These are phyloP conservation scores for Pinctada fucata DNA, from an alignment of 2,888 invertebrate species.

Conservation along the genomic window DNA sequence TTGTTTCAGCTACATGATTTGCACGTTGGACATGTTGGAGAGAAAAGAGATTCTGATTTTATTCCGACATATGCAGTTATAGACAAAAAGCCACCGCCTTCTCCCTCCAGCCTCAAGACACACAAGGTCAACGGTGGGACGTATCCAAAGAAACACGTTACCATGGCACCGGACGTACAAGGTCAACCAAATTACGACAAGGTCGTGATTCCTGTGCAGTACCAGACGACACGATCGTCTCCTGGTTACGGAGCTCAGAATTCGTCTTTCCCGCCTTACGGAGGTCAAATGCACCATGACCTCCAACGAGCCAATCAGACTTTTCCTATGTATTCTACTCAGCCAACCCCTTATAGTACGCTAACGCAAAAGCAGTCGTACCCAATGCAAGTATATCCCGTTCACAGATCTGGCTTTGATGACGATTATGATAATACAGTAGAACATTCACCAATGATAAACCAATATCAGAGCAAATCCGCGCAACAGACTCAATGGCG, in stretches of 20 bases:
- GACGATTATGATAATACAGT: conserved; percentile 68
- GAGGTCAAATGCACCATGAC: conserved; percentile 15
- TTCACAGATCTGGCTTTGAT: conserved; percentile 44
- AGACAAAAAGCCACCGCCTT: conserved; percentile 58
- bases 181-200: not conserved
- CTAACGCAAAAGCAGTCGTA: conserved; percentile 15
- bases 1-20: no score
- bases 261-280: conserved; percentile 17
- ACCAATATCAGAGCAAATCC: conserved; percentile 18
- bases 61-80: conserved; percentile 56
- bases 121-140: conserved; percentile 50
- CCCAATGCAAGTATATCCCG: conserved; percentile 20
- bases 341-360: conserved; percentile 38
- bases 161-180: conserved; percentile 57
- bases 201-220: conserved; percentile 17
- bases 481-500: conserved; percentile 16
- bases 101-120: conserved; percentile 56
- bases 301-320: not conserved
- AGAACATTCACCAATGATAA: conserved; percentile 58
- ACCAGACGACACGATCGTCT: conserved; percentile 7
- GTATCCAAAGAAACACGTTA: conserved; percentile 61
- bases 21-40: not conserved
- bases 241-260: not conserved
- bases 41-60: conserved; percentile 47
- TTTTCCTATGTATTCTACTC: conserved; percentile 26